phyloP scores from a whole-genome alignment of 2,888 invertebrate species.

The Tachina lurida region DNA sequence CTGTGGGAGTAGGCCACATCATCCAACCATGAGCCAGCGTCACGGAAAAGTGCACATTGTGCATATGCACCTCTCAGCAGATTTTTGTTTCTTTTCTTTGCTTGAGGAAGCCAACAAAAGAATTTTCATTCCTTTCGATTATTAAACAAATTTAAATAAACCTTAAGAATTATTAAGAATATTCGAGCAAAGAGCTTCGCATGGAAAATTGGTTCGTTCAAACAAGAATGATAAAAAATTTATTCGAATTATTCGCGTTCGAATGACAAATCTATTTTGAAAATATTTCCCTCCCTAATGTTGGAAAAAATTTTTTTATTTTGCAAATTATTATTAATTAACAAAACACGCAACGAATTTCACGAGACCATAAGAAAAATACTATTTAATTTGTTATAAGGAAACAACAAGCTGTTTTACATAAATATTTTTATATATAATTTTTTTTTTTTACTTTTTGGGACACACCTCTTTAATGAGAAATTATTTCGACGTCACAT shows the following conservation, averaged over 20 bases:
- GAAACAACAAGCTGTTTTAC: conserved; percentile 5
- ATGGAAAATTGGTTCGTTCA: no score
- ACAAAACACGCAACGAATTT: not conserved
- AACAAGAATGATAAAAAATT: no score
- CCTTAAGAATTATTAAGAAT: no score
- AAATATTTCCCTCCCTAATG: not conserved
- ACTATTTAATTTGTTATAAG: not conserved
- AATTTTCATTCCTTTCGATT: no score
- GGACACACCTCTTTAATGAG: conserved; percentile 52
- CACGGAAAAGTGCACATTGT: no score
- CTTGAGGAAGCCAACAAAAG: no score
- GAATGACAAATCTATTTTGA: not conserved
- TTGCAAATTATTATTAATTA: not conserved
- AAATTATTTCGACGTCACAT: conserved; percentile 27
- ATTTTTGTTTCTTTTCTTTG: no score
- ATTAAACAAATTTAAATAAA: no score
- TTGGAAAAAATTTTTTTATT: not conserved
- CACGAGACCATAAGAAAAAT: not conserved
- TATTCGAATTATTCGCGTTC: not conserved
- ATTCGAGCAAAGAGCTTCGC: no score
- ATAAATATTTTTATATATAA: not conserved
- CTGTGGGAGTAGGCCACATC: no score
- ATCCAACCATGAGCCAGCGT: no score
- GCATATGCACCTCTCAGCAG: no score
- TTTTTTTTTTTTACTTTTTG: not conserved